Conservation (phyloP, 2,888 invertebrate genomes). For the Tipula helvola region DNA sequence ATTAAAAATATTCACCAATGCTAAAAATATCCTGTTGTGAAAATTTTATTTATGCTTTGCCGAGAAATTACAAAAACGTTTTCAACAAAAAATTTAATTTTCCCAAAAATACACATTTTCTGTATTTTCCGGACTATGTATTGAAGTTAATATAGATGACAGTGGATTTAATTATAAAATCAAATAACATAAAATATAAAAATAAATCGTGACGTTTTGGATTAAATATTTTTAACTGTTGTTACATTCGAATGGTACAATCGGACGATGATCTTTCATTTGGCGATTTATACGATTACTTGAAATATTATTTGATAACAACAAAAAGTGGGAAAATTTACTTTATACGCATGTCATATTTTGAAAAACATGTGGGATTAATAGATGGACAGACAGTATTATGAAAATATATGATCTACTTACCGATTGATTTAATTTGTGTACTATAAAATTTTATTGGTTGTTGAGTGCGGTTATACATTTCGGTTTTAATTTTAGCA, state of each 20-base stretch:
- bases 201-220: not conserved
- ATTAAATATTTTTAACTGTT: not conserved
- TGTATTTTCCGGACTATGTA: not conserved
- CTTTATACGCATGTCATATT: not conserved
- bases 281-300: too few species aligned
- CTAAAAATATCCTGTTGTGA: not conserved
- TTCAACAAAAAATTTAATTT: not conserved
- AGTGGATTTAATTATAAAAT: too few species aligned
- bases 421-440: not conserved
- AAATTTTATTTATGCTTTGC: not conserved
- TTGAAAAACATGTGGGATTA: not conserved
- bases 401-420: not conserved
- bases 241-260: too few species aligned
- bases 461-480: not conserved
- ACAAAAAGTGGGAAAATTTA: not conserved
- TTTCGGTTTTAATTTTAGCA: not conserved
- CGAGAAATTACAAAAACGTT: too few species aligned
- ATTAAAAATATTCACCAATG: not conserved
- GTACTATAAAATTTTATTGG: not conserved
- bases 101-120: not conserved
- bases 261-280: too few species aligned
- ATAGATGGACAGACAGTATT: not conserved
- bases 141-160: not conserved
- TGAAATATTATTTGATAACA: too few species aligned
- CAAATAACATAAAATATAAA: not conserved